These are phyloP conservation scores for Oxyruncus cristatus DNA, from an alignment of 2,113 vertebrate species.

Conservation along the genomic window DNA sequence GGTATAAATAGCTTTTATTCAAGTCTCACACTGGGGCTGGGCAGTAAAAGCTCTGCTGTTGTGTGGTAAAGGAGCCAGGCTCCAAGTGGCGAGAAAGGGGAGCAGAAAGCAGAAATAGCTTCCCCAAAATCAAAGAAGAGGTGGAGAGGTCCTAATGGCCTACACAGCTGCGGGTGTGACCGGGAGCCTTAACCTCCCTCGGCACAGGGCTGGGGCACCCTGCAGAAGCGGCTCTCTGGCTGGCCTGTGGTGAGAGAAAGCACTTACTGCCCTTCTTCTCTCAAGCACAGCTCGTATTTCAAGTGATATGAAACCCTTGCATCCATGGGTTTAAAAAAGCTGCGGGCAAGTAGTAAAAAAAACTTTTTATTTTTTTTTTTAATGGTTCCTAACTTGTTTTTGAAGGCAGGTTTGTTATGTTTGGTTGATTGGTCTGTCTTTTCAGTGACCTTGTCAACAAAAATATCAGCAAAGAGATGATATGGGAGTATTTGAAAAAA, in stretches of 20 bases:
- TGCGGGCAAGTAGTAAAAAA: neutral
- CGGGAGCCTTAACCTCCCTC: neutral
- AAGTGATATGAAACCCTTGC: neutral
- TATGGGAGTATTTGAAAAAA: constrained; percentile 41
- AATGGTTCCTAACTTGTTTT: neutral
- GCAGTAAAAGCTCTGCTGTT: neutral
- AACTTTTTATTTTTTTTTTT: neutral
- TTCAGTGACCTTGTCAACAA: constrained; percentile 22
- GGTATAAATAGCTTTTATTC: neutral
- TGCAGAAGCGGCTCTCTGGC: neutral
- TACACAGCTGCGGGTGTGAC: neutral
- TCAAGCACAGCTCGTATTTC: neutral
- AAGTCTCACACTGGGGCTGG: neutral
- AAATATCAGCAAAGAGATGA: constrained; percentile 8
- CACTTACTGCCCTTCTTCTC: neutral
- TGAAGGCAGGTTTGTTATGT: neutral
- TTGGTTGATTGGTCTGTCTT: neutral
- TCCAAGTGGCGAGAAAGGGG: accelerated
- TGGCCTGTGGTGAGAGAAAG: neutral
- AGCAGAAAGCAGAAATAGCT: neutral
- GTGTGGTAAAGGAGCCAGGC: neutral
- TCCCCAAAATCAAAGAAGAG: neutral
- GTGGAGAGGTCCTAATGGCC: accelerated
- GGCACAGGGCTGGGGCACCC: neutral
- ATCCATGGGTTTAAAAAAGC: neutral